Evolutionary conservation across 1,140 invertebrate genomes (phyloP).

Genomic region (Anastatus disparis): DNA sequence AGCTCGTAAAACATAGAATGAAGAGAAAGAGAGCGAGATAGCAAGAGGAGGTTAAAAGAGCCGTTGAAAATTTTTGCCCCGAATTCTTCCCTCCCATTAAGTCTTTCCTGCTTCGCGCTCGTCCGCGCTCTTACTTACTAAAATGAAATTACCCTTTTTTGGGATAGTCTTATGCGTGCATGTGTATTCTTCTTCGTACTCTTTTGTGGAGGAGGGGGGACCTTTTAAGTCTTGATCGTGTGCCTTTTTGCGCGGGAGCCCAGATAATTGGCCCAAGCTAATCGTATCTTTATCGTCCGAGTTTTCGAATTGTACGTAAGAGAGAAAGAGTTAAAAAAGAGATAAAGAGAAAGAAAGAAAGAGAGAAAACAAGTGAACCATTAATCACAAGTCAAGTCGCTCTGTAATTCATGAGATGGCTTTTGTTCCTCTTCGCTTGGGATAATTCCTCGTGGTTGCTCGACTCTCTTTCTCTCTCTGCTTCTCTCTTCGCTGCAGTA

Average conservation of each 20-base stretch:
- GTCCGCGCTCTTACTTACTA: background rate
- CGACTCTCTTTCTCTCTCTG: no score
- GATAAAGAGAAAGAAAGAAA: background rate
- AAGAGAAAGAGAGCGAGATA: background rate
- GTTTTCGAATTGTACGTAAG: background rate
- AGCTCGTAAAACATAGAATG: background rate
- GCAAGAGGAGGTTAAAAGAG: no score
- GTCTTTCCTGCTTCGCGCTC: no score
- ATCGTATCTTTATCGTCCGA: slow-evolving; percentile 29
- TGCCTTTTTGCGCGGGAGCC: slow-evolving; percentile 18
- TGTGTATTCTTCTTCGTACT: background rate
- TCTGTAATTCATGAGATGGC: slow-evolving; percentile 28
- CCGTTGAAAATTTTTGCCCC: slow-evolving; percentile 4
- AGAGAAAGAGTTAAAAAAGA: background rate
- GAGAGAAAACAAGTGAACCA: background rate
- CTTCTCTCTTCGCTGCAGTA: background rate
- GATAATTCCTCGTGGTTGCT: no score
- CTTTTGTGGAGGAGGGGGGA: no score
- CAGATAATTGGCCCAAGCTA: slow-evolving; percentile 27
- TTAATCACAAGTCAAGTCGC: slow-evolving; percentile 23
- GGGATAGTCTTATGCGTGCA: no score
- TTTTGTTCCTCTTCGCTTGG: slow-evolving; percentile 19
- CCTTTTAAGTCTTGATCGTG: background rate
- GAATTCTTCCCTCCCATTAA: slow-evolving; percentile 16
- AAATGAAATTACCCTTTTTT: slow-evolving; percentile 23